phyloP scores from a whole-genome alignment of 1,140 invertebrate species.

The Marisa cornuarietis region DNA sequence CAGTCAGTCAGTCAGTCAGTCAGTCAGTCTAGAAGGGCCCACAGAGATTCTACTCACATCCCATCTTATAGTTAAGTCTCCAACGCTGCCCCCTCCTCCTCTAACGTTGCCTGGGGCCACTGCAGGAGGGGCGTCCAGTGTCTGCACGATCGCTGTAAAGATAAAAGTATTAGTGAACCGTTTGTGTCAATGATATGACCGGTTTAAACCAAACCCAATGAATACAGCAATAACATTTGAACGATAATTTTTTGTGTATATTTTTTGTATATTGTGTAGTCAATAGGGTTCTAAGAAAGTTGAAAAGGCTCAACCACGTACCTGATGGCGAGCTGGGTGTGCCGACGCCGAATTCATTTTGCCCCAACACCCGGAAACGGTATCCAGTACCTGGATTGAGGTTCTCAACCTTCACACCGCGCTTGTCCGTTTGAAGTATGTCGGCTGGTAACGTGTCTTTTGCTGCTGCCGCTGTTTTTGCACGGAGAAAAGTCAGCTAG shows the following conservation, averaged over 20 bases:
- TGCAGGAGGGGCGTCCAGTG: slow-evolving; percentile 36
- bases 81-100: slow-evolving; percentile 92
- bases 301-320: slow-evolving; percentile 33
- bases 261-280: no score
- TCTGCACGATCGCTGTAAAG: slow-evolving; percentile 34
- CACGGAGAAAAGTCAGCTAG: no score
- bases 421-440: background rate
- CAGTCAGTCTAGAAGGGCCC: no score
- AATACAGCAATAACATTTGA: no score
- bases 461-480: background rate
- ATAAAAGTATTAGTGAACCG: no score
- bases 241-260: no score
- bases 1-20: no score
- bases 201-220: no score
- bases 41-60: slow-evolving; percentile 62
- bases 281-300: no score
- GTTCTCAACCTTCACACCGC: slow-evolving; percentile 29
- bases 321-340: slow-evolving; percentile 65
- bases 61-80: slow-evolving; percentile 94
- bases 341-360: slow-evolving; percentile 82
- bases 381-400: slow-evolving; percentile 89
- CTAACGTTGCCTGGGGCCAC: slow-evolving; percentile 80
- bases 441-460: background rate
- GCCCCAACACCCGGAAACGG: slow-evolving; percentile 83
- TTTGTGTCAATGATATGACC: no score